phyloP scores from a whole-genome alignment of 2,888 invertebrate genomes.

The Conistra vaccinii region DNA sequence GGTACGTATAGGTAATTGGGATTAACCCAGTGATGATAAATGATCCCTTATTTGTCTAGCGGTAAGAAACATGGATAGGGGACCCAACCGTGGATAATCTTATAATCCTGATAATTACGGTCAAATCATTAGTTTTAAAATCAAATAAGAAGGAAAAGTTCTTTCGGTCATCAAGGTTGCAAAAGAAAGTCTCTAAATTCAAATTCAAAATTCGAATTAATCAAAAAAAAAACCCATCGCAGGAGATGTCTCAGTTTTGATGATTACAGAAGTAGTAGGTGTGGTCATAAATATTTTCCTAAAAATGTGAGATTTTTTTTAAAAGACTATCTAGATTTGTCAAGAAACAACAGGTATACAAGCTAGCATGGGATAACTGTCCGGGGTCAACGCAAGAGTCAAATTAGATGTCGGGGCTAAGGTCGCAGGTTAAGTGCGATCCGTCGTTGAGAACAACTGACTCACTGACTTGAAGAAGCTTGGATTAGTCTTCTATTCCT shows the following conservation, averaged over 20 bases:
- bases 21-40: not conserved
- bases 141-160: not conserved
- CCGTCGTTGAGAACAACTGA: conserved; percentile 67
- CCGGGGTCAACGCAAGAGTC: conserved; percentile 81
- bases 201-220: too few species aligned
- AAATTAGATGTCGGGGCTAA: conserved; percentile 79
- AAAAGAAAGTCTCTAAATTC: not conserved
- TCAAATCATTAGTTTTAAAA: not conserved
- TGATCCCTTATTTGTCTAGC: not conserved
- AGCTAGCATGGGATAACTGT: conserved; percentile 52
- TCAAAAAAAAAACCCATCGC: too few species aligned
- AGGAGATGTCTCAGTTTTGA: not conserved
- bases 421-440: conserved; percentile 80
- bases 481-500: conserved; percentile 63
- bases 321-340: conserved; percentile 18
- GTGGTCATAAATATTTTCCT: not conserved
- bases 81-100: not conserved
- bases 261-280: not conserved
- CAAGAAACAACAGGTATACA: conserved; percentile 43
- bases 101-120: not conserved
- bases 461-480: conserved; percentile 64
- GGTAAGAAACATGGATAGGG: not conserved
- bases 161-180: not conserved
- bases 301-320: not conserved
- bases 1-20: not conserved